phyloP scores from a whole-genome alignment of 1,140 invertebrate genomes.

The Bombus sylvicola region DNA sequence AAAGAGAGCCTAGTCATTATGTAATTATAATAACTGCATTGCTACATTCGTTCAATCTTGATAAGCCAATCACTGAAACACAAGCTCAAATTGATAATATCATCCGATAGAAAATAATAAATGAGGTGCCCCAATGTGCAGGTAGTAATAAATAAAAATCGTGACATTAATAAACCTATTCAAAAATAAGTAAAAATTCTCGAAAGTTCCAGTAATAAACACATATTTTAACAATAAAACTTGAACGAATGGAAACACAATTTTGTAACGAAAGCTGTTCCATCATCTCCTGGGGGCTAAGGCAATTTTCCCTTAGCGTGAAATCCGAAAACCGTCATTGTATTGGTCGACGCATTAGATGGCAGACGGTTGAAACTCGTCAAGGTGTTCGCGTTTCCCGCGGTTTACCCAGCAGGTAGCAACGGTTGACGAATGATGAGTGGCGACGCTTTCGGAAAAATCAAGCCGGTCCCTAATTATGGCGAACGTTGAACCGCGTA shows the following conservation, averaged over 20 bases:
- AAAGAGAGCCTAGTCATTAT: too few species aligned
- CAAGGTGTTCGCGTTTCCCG: conserved; percentile 16
- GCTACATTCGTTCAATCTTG: too few species aligned
- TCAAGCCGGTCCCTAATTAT: conserved; percentile 56
- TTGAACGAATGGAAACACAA: background rate
- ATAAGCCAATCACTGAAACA: too few species aligned
- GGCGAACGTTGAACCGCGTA: conserved; percentile 48
- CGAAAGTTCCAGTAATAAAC: too few species aligned
- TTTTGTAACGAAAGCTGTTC: background rate
- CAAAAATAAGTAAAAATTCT: too few species aligned
- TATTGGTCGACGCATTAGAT: too few species aligned
- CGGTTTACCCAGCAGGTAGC: conserved; percentile 44
- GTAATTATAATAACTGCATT: too few species aligned
- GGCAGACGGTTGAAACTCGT: background rate
- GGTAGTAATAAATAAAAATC: too few species aligned
- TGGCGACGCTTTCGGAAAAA: conserved; percentile 53
- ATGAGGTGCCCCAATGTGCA: too few species aligned
- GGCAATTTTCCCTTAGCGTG: conserved; percentile 9
- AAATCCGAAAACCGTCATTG: background rate
- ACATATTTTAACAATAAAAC: background rate
- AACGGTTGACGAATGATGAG: conserved; percentile 60
- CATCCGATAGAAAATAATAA: too few species aligned
- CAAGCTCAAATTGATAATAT: too few species aligned
- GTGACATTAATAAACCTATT: too few species aligned
- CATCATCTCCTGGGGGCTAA: background rate